phyloP scores from a whole-genome alignment of 2,113 vertebrate genomes.

The Phaethon lepturus region DNA sequence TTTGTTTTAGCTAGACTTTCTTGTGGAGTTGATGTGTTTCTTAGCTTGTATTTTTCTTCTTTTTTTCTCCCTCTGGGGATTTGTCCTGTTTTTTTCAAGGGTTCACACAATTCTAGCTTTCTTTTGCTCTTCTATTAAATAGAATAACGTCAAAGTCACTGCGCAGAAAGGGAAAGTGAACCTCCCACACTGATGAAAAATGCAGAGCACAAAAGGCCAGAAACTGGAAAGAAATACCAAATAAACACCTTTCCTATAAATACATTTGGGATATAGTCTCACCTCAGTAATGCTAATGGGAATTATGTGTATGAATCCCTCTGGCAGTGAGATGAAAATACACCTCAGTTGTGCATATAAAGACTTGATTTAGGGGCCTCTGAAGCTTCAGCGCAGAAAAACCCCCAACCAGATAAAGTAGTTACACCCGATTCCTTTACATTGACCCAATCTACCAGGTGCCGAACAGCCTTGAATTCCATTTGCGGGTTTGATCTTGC shows the following conservation, averaged over 20 bases:
- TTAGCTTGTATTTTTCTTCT: not conserved
- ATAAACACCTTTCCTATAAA: not conserved
- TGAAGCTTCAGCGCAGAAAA: not conserved
- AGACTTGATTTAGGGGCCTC: not conserved
- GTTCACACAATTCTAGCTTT: not conserved
- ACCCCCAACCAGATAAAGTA: not conserved
- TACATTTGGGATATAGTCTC: not conserved
- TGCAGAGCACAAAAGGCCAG: not conserved
- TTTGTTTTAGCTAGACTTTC: not conserved
- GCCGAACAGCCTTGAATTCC: not conserved
- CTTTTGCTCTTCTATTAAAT: not conserved
- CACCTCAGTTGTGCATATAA: not conserved
- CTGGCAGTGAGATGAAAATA: not conserved
- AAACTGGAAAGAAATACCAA: not conserved
- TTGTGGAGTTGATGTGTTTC: not conserved
- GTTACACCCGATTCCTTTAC: not conserved
- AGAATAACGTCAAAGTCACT: not conserved
- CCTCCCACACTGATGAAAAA: not conserved
- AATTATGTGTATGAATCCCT: not conserved
- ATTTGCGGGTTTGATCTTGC: not conserved
- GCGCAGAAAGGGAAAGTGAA: not conserved
- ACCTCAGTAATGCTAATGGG: not conserved
- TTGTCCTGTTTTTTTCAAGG: not conserved
- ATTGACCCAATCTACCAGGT: not conserved
- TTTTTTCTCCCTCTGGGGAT: not conserved